Evolutionary conservation across 2,888 invertebrate genomes (phyloP).

Genomic region (Theodoxus fluviatilis): DNA sequence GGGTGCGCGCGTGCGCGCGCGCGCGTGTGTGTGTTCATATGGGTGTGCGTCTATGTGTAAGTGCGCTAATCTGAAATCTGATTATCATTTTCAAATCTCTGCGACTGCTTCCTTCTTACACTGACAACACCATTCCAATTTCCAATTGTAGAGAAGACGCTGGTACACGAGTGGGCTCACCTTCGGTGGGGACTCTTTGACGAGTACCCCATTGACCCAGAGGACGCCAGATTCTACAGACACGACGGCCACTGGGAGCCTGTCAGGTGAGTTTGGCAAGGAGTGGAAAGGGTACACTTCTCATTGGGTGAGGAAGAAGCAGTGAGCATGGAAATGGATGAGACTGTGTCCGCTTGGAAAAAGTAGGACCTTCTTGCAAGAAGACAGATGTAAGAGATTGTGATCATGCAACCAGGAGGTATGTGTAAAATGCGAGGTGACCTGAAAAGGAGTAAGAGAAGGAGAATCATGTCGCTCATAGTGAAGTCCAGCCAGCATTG

Average conservation of each 20-base stretch:
- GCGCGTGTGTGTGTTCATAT: neutral
- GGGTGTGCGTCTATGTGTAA: neutral
- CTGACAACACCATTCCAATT: neutral
- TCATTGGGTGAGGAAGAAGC: neutral
- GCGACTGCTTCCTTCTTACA: neutral
- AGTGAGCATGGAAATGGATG: too few species aligned
- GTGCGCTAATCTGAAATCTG: neutral
- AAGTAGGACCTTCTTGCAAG: too few species aligned
- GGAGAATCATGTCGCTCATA: too few species aligned
- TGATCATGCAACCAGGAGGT: too few species aligned
- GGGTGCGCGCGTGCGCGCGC: neutral
- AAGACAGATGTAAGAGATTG: too few species aligned
- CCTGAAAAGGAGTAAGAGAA: too few species aligned
- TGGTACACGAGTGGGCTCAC: conserved; percentile 74
- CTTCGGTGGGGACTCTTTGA: conserved; percentile 76
- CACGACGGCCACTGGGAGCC: conserved; percentile 33
- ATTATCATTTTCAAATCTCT: neutral
- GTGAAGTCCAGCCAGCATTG: too few species aligned
- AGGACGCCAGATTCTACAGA: conserved; percentile 34
- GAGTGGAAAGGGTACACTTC: neutral
- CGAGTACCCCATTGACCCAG: conserved; percentile 66
- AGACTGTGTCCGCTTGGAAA: too few species aligned
- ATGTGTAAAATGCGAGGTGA: too few species aligned
- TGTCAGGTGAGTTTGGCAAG: conserved; percentile 31
- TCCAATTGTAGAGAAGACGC: conserved; percentile 47